Percentiles rank a stretch among this genome's conserved stretches.
phyloP scores from a whole-genome alignment of 2,888 invertebrate genomes.

The Pharmacophagus antenor region DNA sequence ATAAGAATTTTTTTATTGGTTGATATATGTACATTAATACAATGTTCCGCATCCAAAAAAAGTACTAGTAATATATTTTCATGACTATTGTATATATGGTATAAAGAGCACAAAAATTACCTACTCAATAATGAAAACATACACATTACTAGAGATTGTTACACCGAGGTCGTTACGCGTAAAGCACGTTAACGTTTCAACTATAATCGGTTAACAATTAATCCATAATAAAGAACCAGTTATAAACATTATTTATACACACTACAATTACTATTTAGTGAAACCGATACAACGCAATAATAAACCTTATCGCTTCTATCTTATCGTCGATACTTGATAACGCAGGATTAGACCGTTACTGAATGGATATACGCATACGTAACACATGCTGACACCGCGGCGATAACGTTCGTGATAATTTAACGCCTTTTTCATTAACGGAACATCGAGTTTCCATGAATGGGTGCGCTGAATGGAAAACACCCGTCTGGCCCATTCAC shows the following conservation, averaged over 20 bases:
- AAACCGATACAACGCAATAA: constrained; percentile 26
- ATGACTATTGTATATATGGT: too few species aligned
- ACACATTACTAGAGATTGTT: constrained; percentile 9
- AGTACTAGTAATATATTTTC: too few species aligned
- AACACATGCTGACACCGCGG: constrained; percentile 41
- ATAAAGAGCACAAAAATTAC: too few species aligned
- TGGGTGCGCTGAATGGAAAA: constrained; percentile 75
- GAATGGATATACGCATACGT: constrained; percentile 57
- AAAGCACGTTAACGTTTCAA: constrained; percentile 12
- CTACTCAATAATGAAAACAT: not conserved
- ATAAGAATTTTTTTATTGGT: too few species aligned
- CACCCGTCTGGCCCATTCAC: constrained; percentile 67
- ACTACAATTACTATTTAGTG: constrained; percentile 25
- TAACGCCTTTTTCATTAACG: constrained; percentile 74
- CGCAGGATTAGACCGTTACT: constrained; percentile 40
- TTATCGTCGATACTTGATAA: constrained; percentile 38
- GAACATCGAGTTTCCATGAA: constrained; percentile 76
- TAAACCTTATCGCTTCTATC: constrained; percentile 33
- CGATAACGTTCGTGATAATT: constrained; percentile 62
- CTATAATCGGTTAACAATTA: constrained; percentile 4
- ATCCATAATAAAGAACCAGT: constrained; percentile 18
- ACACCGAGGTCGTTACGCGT: constrained; percentile 12
- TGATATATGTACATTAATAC: too few species aligned
- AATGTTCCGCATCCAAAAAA: too few species aligned
- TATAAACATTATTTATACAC: constrained; percentile 26